phyloP scores from a whole-genome alignment of 2,888 invertebrate genomes.

The Nephrotoma appendiculata region DNA sequence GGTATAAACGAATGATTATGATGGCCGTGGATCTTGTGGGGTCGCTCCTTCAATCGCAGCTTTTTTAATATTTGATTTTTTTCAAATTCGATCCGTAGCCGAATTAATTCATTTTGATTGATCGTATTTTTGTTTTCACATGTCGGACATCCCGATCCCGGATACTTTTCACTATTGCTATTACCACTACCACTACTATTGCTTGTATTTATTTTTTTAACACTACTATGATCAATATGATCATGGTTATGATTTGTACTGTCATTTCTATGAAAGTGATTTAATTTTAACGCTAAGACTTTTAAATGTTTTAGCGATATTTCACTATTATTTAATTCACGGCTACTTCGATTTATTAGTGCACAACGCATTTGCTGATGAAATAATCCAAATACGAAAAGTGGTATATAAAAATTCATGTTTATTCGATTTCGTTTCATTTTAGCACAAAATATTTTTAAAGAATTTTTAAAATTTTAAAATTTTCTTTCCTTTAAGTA shows the following conservation, averaged over 20 bases:
- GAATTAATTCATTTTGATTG: conserved; percentile 45
- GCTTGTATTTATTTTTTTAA: background rate
- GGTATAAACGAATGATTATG: background rate
- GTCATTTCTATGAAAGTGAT: background rate
- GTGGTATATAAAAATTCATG: background rate
- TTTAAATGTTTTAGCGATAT: background rate
- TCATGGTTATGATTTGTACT: background rate
- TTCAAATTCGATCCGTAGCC: conserved; percentile 62
- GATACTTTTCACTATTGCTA: background rate
- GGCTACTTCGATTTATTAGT: background rate
- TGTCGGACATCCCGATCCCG: conserved; percentile 8
- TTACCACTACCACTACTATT: background rate
- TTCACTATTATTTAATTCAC: background rate
- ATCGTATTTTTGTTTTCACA: conserved; percentile 19
- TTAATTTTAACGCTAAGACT: background rate
- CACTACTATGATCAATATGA: background rate
- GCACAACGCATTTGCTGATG: background rate
- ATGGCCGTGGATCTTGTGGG: conserved; percentile 29
- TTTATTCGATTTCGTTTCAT: background rate
- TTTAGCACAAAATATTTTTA: background rate
- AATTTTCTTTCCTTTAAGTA: background rate
- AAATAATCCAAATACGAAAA: background rate
- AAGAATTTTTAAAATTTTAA: background rate
- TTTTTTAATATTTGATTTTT: conserved; percentile 76
- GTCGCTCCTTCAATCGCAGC: conserved; percentile 58